Percentiles rank a stretch among this genome's conserved stretches.
phyloP scores from a whole-genome alignment of 2,888 invertebrate species.

The Noctua fimbriata region DNA sequence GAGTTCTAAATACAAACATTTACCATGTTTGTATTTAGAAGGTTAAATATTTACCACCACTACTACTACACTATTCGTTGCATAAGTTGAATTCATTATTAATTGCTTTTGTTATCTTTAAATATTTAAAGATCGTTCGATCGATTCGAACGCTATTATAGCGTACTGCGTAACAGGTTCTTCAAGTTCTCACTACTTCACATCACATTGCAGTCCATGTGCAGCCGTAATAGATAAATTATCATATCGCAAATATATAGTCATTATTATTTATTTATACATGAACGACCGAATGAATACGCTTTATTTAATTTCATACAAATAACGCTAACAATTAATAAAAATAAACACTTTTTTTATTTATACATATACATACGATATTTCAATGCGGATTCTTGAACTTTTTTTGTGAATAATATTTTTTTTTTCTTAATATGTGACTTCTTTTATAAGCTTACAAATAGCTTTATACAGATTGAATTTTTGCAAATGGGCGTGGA shows the following conservation, averaged over 20 bases:
- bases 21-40: too few relatives aligned
- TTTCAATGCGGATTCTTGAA: neutral
- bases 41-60: neutral
- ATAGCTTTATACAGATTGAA: neutral
- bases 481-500: too few relatives aligned
- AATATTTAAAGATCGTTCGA: conserved; percentile 10
- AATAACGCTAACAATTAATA: too few relatives aligned
- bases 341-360: too few relatives aligned
- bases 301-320: too few relatives aligned
- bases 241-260: neutral
- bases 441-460: neutral
- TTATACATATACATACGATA: neutral
- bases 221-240: conserved; percentile 2
- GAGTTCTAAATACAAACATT: too few relatives aligned
- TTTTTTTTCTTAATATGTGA: neutral
- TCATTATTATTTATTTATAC: neutral
- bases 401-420: neutral
- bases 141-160: too few relatives aligned
- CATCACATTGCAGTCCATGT: neutral
- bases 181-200: neutral
- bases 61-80: neutral
- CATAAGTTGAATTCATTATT: neutral
- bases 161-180: conserved; percentile 25
- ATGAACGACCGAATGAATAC: too few relatives aligned
- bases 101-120: conserved; percentile 9